phyloP scores from a whole-genome alignment of 2,113 vertebrate genomes.

The Caranx melampygus region DNA sequence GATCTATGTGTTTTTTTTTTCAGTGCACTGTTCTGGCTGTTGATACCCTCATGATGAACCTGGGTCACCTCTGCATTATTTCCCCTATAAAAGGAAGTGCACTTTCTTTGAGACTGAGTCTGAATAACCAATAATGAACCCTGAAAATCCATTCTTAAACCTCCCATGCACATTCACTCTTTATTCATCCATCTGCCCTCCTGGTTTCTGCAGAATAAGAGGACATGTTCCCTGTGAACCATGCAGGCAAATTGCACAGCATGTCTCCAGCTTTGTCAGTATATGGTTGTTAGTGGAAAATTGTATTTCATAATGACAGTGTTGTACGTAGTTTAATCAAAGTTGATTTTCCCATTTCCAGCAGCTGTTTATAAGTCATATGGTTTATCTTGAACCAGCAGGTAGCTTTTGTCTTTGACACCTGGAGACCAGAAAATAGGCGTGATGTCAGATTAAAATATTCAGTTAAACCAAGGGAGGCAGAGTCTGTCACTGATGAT shows the following conservation, averaged over 20 bases:
- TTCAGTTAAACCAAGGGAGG: slow-evolving; percentile 2
- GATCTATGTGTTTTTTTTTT: slow-evolving; percentile 55
- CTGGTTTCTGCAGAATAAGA: slow-evolving; percentile 3
- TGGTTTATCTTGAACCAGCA: background rate
- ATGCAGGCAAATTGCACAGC: background rate
- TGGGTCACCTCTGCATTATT: slow-evolving; percentile 48
- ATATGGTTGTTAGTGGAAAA: background rate
- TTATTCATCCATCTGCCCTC: background rate
- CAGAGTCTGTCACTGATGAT: background rate
- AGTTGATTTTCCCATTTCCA: background rate
- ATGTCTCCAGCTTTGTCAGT: slow-evolving; percentile 1
- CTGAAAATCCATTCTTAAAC: slow-evolving; percentile 49
- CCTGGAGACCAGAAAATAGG: slow-evolving; percentile 4
- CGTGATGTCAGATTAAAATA: slow-evolving; percentile 48
- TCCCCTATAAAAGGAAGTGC: slow-evolving; percentile 55
- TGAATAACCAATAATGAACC: slow-evolving; percentile 60
- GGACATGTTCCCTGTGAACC: slow-evolving; percentile 15
- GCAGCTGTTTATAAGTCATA: background rate
- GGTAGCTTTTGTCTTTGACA: slow-evolving; percentile 30
- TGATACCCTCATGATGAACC: slow-evolving; percentile 55
- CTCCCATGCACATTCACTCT: background rate
- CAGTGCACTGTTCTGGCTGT: slow-evolving; percentile 5
- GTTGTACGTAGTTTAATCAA: background rate
- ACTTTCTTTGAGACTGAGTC: slow-evolving; percentile 57
- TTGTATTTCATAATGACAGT: background rate